phyloP scores from a whole-genome alignment of 2,113 vertebrate genomes.

The Tympanuchus pallidicinctus region DNA sequence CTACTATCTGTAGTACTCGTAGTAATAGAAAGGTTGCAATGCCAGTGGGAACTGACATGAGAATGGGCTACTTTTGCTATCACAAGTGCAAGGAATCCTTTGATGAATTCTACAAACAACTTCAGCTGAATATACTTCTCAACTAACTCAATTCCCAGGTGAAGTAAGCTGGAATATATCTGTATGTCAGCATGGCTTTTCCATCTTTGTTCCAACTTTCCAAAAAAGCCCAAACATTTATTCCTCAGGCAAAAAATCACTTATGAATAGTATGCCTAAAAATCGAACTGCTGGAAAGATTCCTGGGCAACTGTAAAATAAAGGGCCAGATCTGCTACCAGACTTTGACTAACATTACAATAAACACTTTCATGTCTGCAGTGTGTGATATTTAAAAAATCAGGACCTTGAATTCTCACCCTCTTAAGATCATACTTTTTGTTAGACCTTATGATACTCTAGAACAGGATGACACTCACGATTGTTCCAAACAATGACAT shows the following conservation, averaged over 20 bases:
- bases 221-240: neutral
- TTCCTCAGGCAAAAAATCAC: neutral
- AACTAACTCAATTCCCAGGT: neutral
- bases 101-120: conserved; percentile 5
- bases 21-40: neutral
- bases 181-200: neutral
- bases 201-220: neutral
- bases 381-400: neutral
- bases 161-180: neutral
- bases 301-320: neutral
- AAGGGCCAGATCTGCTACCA: neutral
- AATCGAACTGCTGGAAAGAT: neutral
- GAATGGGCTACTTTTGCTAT: neutral
- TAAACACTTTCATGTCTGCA: neutral
- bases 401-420: neutral
- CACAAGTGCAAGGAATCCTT: neutral
- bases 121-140: neutral
- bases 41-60: neutral
- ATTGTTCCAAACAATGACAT: neutral
- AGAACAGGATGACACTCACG: rapidly evolving
- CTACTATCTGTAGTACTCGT: neutral
- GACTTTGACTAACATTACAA: neutral
- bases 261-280: neutral
- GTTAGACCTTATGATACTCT: neutral
- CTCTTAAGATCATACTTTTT: neutral